Base-by-base conservation (phyloP, 2,888 invertebrate genomes). In the Parnassius smintheus region DNA sequence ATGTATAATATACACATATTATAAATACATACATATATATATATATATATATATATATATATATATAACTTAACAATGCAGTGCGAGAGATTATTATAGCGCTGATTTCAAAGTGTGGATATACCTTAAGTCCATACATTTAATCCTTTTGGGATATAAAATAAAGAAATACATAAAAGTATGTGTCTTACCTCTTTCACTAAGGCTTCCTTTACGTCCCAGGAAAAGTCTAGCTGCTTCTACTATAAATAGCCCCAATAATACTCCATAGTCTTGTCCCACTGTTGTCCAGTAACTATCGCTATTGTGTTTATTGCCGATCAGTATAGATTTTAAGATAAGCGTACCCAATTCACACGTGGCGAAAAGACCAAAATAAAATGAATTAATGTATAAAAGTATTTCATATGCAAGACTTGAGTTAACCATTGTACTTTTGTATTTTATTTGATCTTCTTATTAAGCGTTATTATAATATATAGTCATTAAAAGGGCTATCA, bases 201-300 rank as follows among this genome's bases (percentile, higher is more conserved):
- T 96, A 59, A 97, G 89, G 84, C 97, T 97, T 72, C 98, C 98
- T 86, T 95, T 96, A 74, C 96, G 93, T 52, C 98, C 98, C 75
- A 97, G 92, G 76, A 96, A 94, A 74, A 98, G 94, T 76, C 98
- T 93, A 68, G 96, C 92, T 64, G 95, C 94, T 90, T 98, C 98
- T 59, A 97, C 93, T 59, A 95, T 91, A 76, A 96, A 95, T 41
- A 98, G 91, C 67, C 95, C 94, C 65, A 96, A 80, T 65, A 98
- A 84, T 61, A 98, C 93, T 60, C 95, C 94, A 69, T 96, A 94
- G 86, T 98, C 98, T 71, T 95, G 94, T 9, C 95, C 93, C 68
- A 96, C 92, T 72, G 94, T 94, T 66, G 93, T 93, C 59, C 93
- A 92, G 65, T 96, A 95, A 75, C 95, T 95, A 59, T 94, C 94